Evolutionary conservation across 2,113 vertebrate genomes (phyloP).

Genomic region (Lipotes vexillifer): DNA sequence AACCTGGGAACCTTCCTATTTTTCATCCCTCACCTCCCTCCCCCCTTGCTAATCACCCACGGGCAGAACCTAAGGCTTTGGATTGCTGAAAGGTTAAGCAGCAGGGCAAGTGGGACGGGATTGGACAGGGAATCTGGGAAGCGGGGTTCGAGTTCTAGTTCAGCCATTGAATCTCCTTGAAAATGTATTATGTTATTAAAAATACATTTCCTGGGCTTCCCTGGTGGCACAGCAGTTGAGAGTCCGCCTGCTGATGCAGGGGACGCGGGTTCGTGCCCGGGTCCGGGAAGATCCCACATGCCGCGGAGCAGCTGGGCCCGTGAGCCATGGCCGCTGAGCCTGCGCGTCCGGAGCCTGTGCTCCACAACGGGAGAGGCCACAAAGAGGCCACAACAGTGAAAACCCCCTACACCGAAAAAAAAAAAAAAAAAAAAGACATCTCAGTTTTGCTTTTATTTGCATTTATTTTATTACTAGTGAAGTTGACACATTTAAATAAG

Average conservation of each 20-base stretch:
- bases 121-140: neutral
- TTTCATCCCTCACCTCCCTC: neutral
- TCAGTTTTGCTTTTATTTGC: neutral
- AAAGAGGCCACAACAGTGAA: no score
- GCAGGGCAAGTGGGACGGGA: neutral
- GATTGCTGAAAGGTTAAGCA: neutral
- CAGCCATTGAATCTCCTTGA: neutral
- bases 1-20: neutral
- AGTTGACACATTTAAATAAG: neutral
- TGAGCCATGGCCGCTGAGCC: no score
- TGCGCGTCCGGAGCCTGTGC: no score
- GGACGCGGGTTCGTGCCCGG: no score
- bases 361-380: no score
- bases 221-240: no score
- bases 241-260: no score
- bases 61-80: no score
- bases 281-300: no score
- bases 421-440: neutral
- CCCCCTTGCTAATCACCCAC: accelerated
- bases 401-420: no score
- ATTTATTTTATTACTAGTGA: neutral
- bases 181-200: neutral
- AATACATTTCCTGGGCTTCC: neutral
- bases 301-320: no score
- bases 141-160: neutral